Base-by-base conservation (phyloP, 30 jellyfish, hydroid and myxozoan species). In the Cassiopea xamachana region DNA sequence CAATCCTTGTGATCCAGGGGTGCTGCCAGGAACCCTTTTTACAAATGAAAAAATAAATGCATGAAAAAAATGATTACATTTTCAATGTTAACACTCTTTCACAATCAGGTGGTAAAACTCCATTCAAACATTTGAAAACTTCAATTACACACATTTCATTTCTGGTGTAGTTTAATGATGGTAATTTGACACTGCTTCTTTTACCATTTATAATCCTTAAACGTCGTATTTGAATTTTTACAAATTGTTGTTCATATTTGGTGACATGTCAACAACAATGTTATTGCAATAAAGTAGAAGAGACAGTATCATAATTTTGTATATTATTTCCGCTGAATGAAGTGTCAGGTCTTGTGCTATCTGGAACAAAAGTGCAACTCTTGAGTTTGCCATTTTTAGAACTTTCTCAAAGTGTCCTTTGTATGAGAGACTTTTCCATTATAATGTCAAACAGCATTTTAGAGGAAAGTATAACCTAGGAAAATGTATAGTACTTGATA, bases 151-250 rank as follows among this genome's bases (percentile, higher is more conserved):
- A 80, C 89, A 61, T 80, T 43, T 1, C 58, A 43, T 80, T 50
- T 80, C 89, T 80, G 89, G 60, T 80, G 81, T 80, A 79, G 89
- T 80, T 80, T 80, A 80, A 17, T 58, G 82, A 58, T 43, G 82
- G 82, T 64, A 80, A 62, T 80, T 80, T 80, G 16, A 80, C 81
- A 80, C 82, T 80, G 46, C 1, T 80, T 80, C 89, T 80, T 80
- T 46, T 76, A 55, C 85, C 89, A 80, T 46, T 46, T 78, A 58
- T 46, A 48, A 78, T 78, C 87, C 47, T 46, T 19, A 51, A 78
- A 7, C 51, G 47, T 78, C 87, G 45, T 15, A 73, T 73, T 73
- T 48, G 64, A 55, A 6, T 55, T 55, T 55, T 55, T 55, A 3
- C 64, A 55, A 55, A 55, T 55, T 55, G 64, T 55, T 55, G 64